Evolutionary conservation across 2,888 invertebrate genomes (phyloP).

Genomic region (Cryptosula pallasiana): DNA sequence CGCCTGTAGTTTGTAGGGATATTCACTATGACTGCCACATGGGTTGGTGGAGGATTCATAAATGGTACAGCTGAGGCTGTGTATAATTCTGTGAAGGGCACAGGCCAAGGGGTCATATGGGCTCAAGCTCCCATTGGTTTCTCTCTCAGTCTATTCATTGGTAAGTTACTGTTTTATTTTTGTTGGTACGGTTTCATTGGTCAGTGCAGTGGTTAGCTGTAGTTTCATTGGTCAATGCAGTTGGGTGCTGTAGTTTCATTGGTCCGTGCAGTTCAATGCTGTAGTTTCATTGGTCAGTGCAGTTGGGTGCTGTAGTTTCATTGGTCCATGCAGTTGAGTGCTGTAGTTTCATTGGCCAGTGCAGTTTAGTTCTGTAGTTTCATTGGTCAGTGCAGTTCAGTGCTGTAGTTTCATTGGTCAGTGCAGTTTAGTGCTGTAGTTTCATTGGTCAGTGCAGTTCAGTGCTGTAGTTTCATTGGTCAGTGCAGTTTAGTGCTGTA

Average conservation of each 20-base stretch:
- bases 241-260: too few species aligned
- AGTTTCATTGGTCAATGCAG: background rate
- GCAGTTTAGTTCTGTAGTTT: too few species aligned
- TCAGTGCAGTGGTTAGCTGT: too few species aligned
- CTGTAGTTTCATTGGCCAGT: background rate
- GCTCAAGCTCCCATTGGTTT: constrained; percentile 31
- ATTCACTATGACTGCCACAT: constrained; percentile 78
- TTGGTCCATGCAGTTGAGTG: background rate
- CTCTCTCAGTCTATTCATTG: constrained; percentile 31
- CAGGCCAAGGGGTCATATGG: constrained; percentile 28
- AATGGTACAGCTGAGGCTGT: constrained; percentile 31
- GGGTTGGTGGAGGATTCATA: constrained; percentile 32
- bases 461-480: background rate
- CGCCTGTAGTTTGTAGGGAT: constrained; percentile 72
- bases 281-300: background rate
- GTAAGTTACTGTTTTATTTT: constrained; percentile 27
- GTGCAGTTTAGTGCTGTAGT: too few species aligned
- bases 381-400: background rate
- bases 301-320: background rate
- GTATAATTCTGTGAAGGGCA: constrained; percentile 24
- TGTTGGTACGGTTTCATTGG: background rate
- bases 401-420: background rate
- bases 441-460: background rate
- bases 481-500: background rate
- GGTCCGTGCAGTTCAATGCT: background rate